Base-by-base conservation (phyloP, 2,113 vertebrate genomes). In the Psophia crepitans region DNA sequence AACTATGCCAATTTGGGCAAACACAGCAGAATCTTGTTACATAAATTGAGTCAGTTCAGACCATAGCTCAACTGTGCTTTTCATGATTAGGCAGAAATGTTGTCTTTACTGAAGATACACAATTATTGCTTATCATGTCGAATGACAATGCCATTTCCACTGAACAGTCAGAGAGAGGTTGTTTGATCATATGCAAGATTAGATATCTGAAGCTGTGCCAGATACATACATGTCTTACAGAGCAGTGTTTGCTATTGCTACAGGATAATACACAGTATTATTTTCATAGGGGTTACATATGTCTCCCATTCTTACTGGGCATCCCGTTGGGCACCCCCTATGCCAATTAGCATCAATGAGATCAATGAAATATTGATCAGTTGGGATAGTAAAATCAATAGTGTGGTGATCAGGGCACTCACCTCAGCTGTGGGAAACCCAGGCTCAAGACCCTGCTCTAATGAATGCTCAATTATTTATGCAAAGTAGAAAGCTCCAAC, bases 381-480 rank as follows among this genome's bases (percentile, higher is more conserved):
- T 8, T 1, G 14, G 57, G 63, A 76, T 48, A 89, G 87, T 15
- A 82, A 94, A 96, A 97, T 96, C 96, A 95, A 97, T 96, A 90
- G 53, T 15, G 84, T 93, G 93, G 87, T 93, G 87, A 75, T 90
- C 70, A 93, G 92, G 87, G 95, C 95, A 96, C 82, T 96, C 96
- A 97, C 96, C 93, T 94, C 90, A 28, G 84, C 91, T 93, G 75
- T 70, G 90, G 94, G 84, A 93, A 94, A 87, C 82, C 95, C 70
- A 83, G 37, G 90, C 95, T 87, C 93, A 83, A 83, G 95, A 95
- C 95, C 89, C 14, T 58, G 58, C 61, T 94, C 81, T 97, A 96
- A 96, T 91, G 93, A 96, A 93, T 79, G 81, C 84, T 97, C 96
- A 96, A 97, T 96, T 97, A 97, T 96, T 97, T 97, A 97, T 94